Conservation (phyloP, 2,888 invertebrate genomes). For the Dinocampus coccinellae region DNA sequence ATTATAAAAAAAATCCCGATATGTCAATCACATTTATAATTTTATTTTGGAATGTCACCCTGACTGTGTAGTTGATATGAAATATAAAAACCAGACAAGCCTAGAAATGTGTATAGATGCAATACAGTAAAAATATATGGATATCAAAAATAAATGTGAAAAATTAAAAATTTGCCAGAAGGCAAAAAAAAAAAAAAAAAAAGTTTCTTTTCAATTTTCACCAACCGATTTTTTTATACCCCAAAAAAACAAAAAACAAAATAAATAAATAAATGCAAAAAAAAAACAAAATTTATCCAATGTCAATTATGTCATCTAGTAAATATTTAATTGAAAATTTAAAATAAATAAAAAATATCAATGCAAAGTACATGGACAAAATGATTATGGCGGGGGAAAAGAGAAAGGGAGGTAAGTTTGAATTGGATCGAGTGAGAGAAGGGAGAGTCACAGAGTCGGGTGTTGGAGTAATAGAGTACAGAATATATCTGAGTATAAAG, state of each 20-base stretch:
- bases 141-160: constrained; percentile 48
- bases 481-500: background rate
- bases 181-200: no score
- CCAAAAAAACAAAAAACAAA: no score
- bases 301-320: background rate
- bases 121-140: constrained; percentile 46
- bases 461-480: background rate
- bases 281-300: no score
- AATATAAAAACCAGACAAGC: constrained; percentile 39
- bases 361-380: background rate
- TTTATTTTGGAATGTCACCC: constrained; percentile 30
- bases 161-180: no score
- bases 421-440: background rate
- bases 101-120: constrained; percentile 41
- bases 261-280: no score
- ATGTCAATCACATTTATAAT: constrained; percentile 33
- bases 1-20: constrained; percentile 3
- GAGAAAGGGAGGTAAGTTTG: constrained; percentile 19
- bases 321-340: background rate
- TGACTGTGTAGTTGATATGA: constrained; percentile 43
- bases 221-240: no score
- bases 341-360: background rate
- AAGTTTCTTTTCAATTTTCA: no score
- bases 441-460: no score
- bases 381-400: constrained; percentile 22